Evolutionary conservation across 2,113 vertebrate species (phyloP).

Genomic region (Motacilla alba): DNA sequence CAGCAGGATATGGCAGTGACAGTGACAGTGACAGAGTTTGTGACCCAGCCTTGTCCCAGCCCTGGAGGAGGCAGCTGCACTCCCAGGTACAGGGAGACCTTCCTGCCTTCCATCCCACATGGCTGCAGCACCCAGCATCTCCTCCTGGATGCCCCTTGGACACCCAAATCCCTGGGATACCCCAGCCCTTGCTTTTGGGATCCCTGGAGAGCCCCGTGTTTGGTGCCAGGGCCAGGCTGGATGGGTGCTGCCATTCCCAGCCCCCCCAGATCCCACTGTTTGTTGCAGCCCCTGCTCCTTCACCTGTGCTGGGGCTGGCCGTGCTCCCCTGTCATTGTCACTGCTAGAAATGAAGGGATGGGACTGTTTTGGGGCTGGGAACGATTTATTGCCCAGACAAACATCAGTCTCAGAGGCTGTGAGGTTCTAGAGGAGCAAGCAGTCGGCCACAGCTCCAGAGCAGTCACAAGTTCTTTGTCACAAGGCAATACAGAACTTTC

Average conservation of each 20-base stretch:
- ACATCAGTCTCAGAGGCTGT: neutral
- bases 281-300: neutral
- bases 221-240: neutral
- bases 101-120: neutral
- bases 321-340: too few relatives aligned
- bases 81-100: neutral
- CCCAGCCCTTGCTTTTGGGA: fast-evolving
- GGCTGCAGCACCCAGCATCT: neutral
- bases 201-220: neutral
- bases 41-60: neutral
- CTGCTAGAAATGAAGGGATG: neutral
- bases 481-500: neutral
- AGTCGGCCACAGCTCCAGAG: neutral
- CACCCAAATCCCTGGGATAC: neutral
- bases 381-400: neutral
- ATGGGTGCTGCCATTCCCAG: neutral
- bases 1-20: neutral
- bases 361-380: neutral
- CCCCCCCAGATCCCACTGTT: neutral
- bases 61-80: neutral
- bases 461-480: neutral
- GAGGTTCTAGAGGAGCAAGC: neutral
- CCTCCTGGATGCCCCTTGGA: neutral
- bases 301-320: too few relatives aligned
- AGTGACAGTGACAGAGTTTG: too few relatives aligned